Conservation (phyloP, 2,888 invertebrate species). For the Galeopsomyia nigrocyanea region DNA sequence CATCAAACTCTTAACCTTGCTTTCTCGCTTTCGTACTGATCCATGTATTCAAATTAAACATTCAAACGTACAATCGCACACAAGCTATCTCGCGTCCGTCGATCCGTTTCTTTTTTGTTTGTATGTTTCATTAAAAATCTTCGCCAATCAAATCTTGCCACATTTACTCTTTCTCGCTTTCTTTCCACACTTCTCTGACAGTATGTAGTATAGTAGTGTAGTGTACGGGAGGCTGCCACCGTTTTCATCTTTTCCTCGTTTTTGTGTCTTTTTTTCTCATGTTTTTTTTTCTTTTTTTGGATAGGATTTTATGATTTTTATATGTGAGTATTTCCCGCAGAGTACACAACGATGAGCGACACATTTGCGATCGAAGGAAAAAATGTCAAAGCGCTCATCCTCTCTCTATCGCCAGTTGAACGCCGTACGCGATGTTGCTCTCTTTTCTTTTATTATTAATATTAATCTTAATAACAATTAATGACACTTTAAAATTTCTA, state of each 20-base stretch:
- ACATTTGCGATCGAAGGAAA: slow-evolving; percentile 48
- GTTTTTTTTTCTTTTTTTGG: slow-evolving; percentile 27
- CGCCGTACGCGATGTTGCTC: slow-evolving; percentile 45
- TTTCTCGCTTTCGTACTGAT: slow-evolving; percentile 27
- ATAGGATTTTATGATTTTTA: slow-evolving; percentile 40
- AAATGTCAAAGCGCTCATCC: slow-evolving; percentile 46
- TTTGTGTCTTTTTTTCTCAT: slow-evolving; percentile 27
- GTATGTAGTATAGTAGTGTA: slow-evolving; percentile 58
- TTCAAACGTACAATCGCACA: slow-evolving; percentile 39
- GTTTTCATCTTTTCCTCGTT: slow-evolving; percentile 57
- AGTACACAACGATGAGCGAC: slow-evolving; percentile 53
- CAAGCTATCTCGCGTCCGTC: slow-evolving; percentile 44
- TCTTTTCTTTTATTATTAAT: slow-evolving; percentile 52
- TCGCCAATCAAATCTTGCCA: slow-evolving; percentile 44
- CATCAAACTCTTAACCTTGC: slow-evolving; percentile 18
- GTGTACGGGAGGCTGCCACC: slow-evolving; percentile 57
- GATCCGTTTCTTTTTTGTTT: slow-evolving; percentile 26
- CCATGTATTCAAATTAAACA: slow-evolving; percentile 39
- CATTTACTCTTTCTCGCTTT: slow-evolving; percentile 49
- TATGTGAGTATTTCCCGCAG: slow-evolving; percentile 53
- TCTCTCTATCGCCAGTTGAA: slow-evolving; percentile 51
- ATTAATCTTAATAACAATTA: slow-evolving; percentile 65
- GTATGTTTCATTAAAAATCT: slow-evolving; percentile 22
- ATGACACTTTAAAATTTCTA: slow-evolving; percentile 67
- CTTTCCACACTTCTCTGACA: slow-evolving; percentile 45